phyloP scores from a whole-genome alignment of 2,113 vertebrate species.

The Capreolus pygargus region DNA sequence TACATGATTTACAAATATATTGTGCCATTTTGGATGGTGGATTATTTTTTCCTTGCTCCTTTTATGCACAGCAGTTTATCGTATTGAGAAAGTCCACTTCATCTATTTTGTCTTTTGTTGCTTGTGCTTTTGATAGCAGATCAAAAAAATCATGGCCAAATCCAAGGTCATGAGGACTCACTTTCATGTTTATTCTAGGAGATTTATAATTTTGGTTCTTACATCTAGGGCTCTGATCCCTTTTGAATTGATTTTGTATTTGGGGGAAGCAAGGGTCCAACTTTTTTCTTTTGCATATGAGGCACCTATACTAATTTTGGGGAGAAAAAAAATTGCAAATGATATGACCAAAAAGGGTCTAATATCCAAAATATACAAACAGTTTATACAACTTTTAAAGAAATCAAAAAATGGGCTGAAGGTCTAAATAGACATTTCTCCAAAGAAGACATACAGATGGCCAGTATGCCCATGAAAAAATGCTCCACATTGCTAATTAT shows the following conservation, averaged over 20 bases:
- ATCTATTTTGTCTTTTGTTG: background rate
- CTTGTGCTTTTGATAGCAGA: background rate
- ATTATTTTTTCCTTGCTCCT: background rate
- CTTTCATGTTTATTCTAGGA: background rate
- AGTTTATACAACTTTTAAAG: background rate
- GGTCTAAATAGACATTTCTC: background rate
- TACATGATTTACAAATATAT: background rate
- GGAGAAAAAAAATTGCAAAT: background rate
- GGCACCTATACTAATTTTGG: background rate
- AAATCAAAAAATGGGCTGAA: background rate
- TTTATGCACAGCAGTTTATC: background rate
- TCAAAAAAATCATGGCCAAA: background rate
- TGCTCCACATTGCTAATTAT: background rate
- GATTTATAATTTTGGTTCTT: background rate
- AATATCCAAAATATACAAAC: background rate
- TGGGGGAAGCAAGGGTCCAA: background rate
- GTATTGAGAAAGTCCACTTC: background rate
- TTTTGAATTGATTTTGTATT: background rate
- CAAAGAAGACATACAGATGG: background rate
- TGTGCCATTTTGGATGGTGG: background rate
- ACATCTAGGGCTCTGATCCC: background rate
- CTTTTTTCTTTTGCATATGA: background rate
- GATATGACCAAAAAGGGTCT: background rate
- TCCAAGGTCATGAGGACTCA: background rate
- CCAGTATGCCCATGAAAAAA: background rate